Evolutionary conservation across 2,797 vertebrate genomes (phyloP).

Genomic region (Sebastes minor): DNA sequence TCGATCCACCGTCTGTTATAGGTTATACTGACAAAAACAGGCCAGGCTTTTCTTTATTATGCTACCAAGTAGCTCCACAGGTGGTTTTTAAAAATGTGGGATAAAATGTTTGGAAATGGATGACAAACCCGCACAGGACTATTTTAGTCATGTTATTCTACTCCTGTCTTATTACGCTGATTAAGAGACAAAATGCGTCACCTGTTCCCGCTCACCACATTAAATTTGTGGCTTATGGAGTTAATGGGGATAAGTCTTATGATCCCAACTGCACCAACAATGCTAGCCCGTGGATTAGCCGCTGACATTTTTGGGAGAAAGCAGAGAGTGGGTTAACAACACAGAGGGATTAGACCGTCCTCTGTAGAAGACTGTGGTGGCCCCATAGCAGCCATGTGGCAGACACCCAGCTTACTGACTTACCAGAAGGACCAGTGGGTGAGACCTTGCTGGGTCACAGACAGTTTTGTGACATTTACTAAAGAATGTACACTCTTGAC

Average conservation of each 20-base stretch:
- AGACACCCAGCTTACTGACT: constrained; percentile 35
- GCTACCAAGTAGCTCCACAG: background rate
- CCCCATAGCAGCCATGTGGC: constrained; percentile 6
- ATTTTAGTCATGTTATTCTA: background rate
- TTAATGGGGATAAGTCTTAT: constrained; percentile 68
- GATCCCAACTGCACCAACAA: constrained; percentile 72
- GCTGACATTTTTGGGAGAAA: constrained; percentile 64
- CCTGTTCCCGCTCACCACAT: constrained; percentile 46
- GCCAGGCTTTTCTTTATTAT: background rate
- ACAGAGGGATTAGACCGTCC: constrained; percentile 64
- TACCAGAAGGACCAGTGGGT: constrained; percentile 11
- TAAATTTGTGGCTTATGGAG: constrained; percentile 53
- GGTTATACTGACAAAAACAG: background rate
- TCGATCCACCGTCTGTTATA: background rate
- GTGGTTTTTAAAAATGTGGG: background rate
- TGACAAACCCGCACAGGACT: background rate
- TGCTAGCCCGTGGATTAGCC: constrained; percentile 65
- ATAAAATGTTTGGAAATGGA: background rate
- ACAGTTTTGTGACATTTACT: constrained; percentile 28
- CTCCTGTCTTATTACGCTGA: background rate
- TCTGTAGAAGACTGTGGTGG: constrained; percentile 30
- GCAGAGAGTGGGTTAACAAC: constrained; percentile 63
- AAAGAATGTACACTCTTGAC: background rate
- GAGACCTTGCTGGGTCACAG: constrained; percentile 9
- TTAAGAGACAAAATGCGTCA: constrained; percentile 40